Evolutionary conservation across 2,797 vertebrate genomes (phyloP).

Genomic region (Tolypeutes matacus): DNA sequence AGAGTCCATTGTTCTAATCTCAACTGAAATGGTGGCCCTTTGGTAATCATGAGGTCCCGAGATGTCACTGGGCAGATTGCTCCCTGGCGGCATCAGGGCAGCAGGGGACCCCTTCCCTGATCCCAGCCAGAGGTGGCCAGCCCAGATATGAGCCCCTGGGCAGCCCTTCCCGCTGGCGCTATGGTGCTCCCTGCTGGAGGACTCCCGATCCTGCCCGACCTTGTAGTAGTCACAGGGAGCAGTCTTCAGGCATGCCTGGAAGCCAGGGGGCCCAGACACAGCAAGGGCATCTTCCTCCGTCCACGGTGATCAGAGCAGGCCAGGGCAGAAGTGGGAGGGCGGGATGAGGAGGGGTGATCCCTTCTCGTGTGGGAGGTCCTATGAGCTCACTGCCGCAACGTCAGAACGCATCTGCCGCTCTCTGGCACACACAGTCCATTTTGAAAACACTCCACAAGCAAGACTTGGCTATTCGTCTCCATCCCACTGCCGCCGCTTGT

Average conservation of each 20-base stretch:
- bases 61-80: neutral
- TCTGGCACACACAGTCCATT: neutral
- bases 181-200: neutral
- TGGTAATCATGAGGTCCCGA: neutral
- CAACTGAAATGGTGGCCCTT: neutral
- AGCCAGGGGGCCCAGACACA: neutral
- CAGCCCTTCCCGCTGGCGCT: fast-evolving
- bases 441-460: neutral
- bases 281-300: neutral
- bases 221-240: neutral
- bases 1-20: neutral
- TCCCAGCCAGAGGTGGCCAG: neutral
- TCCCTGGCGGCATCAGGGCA: neutral
- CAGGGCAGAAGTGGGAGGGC: neutral
- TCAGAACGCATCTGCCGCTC: neutral
- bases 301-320: neutral
- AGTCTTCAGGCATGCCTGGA: neutral
- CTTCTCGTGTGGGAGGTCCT: too few species aligned
- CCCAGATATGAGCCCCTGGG: fast-evolving
- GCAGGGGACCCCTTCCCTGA: neutral
- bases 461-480: neutral
- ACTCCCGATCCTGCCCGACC: neutral
- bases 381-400: neutral
- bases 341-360: neutral
- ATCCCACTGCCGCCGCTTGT: neutral